phyloP scores from a whole-genome alignment of 2,797 vertebrate species.

The Mormyrops boulengeri region DNA sequence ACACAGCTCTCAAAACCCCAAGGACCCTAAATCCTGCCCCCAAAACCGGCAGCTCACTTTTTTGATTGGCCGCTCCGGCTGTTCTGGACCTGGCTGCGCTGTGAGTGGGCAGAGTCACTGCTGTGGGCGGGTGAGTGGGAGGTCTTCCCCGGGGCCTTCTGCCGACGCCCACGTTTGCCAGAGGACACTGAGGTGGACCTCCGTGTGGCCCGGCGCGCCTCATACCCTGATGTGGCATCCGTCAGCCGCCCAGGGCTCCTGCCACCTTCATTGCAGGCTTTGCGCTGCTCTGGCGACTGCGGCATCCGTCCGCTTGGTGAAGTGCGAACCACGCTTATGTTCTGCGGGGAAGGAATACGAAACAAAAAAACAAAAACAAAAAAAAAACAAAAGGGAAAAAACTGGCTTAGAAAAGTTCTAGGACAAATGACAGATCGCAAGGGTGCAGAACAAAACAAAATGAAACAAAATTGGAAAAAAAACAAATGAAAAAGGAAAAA shows the following conservation, averaged over 20 bases:
- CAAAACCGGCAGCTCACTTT: constrained; percentile 64
- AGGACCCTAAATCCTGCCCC: not conserved
- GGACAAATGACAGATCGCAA: constrained; percentile 45
- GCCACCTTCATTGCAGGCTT: constrained; percentile 55
- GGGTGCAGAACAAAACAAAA: constrained; percentile 57
- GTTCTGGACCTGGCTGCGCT: constrained; percentile 56
- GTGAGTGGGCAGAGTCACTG: constrained; percentile 76
- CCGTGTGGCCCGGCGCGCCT: constrained; percentile 48
- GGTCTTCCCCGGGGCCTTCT: constrained; percentile 58
- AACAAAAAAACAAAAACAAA: constrained; percentile 47
- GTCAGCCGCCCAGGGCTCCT: constrained; percentile 58
- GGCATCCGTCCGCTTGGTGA: constrained; percentile 62
- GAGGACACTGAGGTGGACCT: constrained; percentile 58
- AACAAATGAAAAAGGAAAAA: constrained; percentile 37
- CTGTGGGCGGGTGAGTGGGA: constrained; percentile 73
- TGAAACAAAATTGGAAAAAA: constrained; percentile 59
- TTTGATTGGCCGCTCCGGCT: constrained; percentile 65
- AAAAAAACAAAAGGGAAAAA: constrained; percentile 48
- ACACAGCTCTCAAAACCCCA: not conserved
- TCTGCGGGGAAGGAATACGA: constrained; percentile 70
- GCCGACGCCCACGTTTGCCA: constrained; percentile 62
- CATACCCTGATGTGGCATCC: constrained; percentile 55
- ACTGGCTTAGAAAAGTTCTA: constrained; percentile 59
- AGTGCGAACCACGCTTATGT: constrained; percentile 63
- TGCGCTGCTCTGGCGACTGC: constrained; percentile 59